Evolutionary conservation across 2,797 vertebrate genomes (phyloP).

Genomic region (Botia almorhae): DNA sequence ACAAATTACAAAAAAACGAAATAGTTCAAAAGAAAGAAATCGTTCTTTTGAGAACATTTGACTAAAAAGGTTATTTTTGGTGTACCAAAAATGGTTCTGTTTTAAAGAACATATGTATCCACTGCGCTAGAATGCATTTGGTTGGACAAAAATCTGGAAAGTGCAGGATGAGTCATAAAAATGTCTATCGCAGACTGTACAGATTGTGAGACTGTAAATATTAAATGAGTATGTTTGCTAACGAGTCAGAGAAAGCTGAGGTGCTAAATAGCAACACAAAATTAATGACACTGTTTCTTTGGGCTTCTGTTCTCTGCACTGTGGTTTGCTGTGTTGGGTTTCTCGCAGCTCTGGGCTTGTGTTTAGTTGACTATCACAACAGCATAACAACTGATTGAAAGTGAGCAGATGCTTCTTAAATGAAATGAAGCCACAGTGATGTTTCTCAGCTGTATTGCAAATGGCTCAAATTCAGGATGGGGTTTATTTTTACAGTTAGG

Average conservation of each 20-base stretch:
- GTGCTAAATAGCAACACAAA: conserved; percentile 30
- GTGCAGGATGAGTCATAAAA: too few species aligned
- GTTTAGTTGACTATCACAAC: conserved; percentile 20
- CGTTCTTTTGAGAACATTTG: too few species aligned
- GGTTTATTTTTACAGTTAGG: conserved; percentile 51
- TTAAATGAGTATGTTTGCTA: too few species aligned
- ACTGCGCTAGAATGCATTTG: too few species aligned
- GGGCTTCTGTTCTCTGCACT: background rate
- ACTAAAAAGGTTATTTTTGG: too few species aligned
- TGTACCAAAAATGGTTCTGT: too few species aligned
- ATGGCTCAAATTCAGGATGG: conserved; percentile 35
- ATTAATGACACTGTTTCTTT: conserved; percentile 34
- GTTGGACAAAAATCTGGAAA: too few species aligned
- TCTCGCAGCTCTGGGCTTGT: conserved; percentile 3
- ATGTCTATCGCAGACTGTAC: too few species aligned
- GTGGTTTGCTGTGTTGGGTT: conserved; percentile 1
- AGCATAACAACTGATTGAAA: conserved; percentile 39
- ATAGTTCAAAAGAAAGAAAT: too few species aligned
- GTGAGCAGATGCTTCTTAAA: conserved; percentile 44
- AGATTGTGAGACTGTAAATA: too few species aligned
- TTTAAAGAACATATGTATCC: too few species aligned
- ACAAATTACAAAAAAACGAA: too few species aligned
- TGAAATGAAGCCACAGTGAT: conserved; percentile 35
- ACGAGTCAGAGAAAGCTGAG: conserved; percentile 23
- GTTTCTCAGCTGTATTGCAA: conserved; percentile 54